Percentiles rank a stretch among this genome's conserved stretches.
phyloP scores from a whole-genome alignment of 1,140 invertebrate species.

The Ladona fulva region DNA sequence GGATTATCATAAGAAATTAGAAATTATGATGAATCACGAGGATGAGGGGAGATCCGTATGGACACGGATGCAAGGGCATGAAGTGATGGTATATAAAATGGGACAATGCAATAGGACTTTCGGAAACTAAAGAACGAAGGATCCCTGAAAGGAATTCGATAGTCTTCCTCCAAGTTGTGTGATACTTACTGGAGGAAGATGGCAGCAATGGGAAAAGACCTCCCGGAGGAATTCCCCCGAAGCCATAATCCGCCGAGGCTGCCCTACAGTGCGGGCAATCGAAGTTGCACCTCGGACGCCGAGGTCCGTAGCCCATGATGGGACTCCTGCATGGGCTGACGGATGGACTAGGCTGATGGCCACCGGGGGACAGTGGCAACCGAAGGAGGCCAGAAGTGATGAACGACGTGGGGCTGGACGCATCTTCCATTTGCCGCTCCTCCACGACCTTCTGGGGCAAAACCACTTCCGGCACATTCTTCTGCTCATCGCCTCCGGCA shows the following conservation, averaged over 20 bases:
- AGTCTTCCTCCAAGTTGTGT: too few species aligned
- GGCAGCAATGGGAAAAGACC: background rate
- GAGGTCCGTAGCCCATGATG: slow-evolving; percentile 50
- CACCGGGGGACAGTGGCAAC: background rate
- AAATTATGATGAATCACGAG: too few species aligned
- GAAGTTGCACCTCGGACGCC: slow-evolving; percentile 58
- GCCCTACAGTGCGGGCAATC: slow-evolving; percentile 59
- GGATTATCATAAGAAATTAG: too few species aligned
- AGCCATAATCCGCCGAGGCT: slow-evolving; percentile 27
- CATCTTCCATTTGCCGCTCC: too few species aligned
- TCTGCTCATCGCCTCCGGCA: background rate
- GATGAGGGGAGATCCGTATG: too few species aligned
- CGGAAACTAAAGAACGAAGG: too few species aligned
- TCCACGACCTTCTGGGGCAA: background rate
- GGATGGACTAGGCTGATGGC: background rate
- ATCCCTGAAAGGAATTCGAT: too few species aligned
- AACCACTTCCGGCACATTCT: background rate
- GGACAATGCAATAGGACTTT: too few species aligned
- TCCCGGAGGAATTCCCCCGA: background rate
- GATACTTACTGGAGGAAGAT: background rate
- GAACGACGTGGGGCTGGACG: background rate
- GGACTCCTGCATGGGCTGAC: background rate
- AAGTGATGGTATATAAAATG: too few species aligned
- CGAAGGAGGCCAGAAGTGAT: background rate
- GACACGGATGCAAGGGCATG: too few species aligned